A percentile compares a stretch with the other conserved stretches of the same genome.
Evolutionary conservation across 1,140 invertebrate species (phyloP).

Genomic region (Drosophila paulistorum): DNA sequence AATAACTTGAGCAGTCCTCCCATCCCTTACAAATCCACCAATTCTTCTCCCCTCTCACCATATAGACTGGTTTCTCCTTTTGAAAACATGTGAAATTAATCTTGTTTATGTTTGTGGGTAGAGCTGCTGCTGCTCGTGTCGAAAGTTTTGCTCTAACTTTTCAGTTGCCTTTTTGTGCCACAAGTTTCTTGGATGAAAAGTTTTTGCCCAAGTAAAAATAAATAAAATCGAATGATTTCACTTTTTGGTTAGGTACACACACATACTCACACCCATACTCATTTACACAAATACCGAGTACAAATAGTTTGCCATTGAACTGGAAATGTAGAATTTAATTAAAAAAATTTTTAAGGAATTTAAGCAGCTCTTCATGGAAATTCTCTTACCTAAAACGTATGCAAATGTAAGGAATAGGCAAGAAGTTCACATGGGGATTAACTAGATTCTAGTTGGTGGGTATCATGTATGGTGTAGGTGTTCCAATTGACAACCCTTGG

Average conservation of each 20-base stretch:
- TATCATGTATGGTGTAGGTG: conserved; percentile 28
- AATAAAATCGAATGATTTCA: conserved; percentile 73
- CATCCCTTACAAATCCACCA: background rate
- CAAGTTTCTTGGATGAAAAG: conserved; percentile 56
- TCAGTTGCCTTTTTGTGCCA: conserved; percentile 55
- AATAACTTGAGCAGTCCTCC: conserved; percentile 59
- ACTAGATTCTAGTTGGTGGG: background rate
- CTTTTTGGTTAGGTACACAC: conserved; percentile 55
- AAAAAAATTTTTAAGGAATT: conserved; percentile 46
- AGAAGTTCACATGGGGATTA: background rate
- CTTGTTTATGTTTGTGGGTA: conserved; percentile 69
- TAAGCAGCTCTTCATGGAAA: background rate
- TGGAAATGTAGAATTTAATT: conserved; percentile 69
- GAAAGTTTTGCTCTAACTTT: conserved; percentile 66
- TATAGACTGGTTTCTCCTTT: conserved; percentile 13
- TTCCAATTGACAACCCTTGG: conserved; percentile 49
- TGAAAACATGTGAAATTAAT: conserved; percentile 75
- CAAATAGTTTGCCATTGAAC: conserved; percentile 47
- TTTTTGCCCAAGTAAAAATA: conserved; percentile 62
- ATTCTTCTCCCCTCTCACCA: background rate
- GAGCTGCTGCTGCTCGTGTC: conserved; percentile 40
- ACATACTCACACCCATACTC: conserved; percentile 11
- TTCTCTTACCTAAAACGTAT: conserved; percentile 25
- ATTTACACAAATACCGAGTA: background rate
- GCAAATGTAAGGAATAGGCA: conserved; percentile 21